Conservation (phyloP, 2,888 invertebrate genomes). For the Cremastinae sp. region DNA sequence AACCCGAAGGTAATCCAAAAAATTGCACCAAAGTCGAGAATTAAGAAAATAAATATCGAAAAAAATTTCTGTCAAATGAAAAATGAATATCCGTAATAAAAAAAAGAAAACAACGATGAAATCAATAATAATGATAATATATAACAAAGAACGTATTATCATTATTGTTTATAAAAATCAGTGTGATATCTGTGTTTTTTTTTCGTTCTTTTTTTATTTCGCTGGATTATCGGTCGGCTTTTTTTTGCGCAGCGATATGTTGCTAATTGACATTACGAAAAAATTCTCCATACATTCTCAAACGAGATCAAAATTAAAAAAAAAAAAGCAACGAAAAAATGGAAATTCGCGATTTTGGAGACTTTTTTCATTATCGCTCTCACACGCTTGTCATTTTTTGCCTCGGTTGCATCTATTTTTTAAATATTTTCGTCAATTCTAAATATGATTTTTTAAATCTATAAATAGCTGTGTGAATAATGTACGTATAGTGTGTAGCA, state of each 20-base stretch:
- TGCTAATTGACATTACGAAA: conserved; percentile 42
- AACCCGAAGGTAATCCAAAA: conserved; percentile 89
- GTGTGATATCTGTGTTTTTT: conserved; percentile 50
- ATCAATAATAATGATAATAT: conserved; percentile 48
- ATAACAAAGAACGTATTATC: conserved; percentile 43
- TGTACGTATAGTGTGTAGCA: conserved; percentile 45
- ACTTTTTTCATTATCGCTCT: conserved; percentile 45
- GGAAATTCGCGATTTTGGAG: conserved; percentile 11
- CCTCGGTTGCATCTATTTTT: conserved; percentile 49
- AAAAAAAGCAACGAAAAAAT: neutral
- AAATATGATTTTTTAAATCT: conserved; percentile 19
- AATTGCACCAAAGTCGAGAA: conserved; percentile 71
- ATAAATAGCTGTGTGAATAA: conserved; percentile 23
- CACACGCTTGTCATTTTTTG: conserved; percentile 53
- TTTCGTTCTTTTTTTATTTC: conserved; percentile 48
- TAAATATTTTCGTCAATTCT: neutral
- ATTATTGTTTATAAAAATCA: conserved; percentile 48
- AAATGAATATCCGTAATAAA: conserved; percentile 32
- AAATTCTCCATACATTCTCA: conserved; percentile 26
- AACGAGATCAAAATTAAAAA: neutral
- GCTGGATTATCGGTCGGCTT: conserved; percentile 59
- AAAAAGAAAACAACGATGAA: conserved; percentile 23
- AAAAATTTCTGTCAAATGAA: conserved; percentile 20
- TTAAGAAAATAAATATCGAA: conserved; percentile 39
- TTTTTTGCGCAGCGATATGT: conserved; percentile 43